A percentile compares a stretch with the other conserved stretches of the same genome.
Evolutionary conservation across 1,140 invertebrate genomes (phyloP).

Genomic region (Glossosoma conforme): DNA sequence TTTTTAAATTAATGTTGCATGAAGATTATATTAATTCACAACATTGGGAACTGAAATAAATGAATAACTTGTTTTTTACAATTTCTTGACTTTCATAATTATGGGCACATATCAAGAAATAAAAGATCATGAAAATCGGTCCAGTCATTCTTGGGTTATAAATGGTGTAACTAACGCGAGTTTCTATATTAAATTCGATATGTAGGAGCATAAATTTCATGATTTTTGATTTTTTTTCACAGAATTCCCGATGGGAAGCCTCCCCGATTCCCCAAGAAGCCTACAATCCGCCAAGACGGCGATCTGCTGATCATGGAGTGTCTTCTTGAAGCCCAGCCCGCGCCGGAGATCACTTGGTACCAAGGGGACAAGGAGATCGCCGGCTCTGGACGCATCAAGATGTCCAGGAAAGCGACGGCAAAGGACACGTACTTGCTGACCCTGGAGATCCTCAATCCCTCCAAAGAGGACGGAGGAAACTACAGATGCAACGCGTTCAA

Average conservation of each 20-base stretch:
- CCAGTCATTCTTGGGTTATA: no score
- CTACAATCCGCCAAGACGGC: conserved; percentile 92
- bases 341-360: conserved; percentile 94
- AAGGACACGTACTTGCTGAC: conserved; percentile 89
- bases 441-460: conserved; percentile 90
- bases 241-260: conserved; percentile 94
- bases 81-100: no score
- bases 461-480: conserved; percentile 91
- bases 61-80: no score
- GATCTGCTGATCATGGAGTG: conserved; percentile 94
- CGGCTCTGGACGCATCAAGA: conserved; percentile 78
- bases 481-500: conserved; percentile 99
- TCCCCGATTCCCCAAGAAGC: conserved; percentile 95
- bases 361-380: conserved; percentile 78
- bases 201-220: no score
- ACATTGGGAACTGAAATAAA: no score
- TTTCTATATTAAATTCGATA: no score
- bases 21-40: no score
- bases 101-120: no score
- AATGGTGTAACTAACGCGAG: no score
- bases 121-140: no score
- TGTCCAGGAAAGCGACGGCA: conserved; percentile 76
- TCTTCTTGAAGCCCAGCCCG: conserved; percentile 87
- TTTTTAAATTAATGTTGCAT: no score
- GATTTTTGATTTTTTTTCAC: no score